Evolutionary conservation across 2,888 invertebrate genomes (phyloP).

Genomic region (Hedya salicella): DNA sequence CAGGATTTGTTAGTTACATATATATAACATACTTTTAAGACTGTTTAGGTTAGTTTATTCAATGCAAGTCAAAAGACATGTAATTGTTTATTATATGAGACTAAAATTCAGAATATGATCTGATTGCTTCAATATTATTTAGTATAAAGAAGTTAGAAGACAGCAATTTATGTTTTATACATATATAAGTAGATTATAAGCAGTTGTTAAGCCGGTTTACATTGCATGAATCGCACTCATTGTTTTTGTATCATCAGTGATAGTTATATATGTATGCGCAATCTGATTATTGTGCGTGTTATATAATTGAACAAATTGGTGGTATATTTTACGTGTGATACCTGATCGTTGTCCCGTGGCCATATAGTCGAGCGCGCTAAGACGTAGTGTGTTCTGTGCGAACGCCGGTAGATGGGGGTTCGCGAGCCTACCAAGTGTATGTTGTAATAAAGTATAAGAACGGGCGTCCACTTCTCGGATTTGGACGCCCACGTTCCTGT

Average conservation of each 20-base stretch:
- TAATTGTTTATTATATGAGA: constrained; percentile 47
- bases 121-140: constrained; percentile 41
- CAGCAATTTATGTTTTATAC: constrained; percentile 30
- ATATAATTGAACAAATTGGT: constrained; percentile 31
- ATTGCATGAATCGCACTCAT: constrained; percentile 11
- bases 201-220: constrained; percentile 12
- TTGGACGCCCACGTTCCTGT: constrained; percentile 72
- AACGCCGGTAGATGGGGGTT: constrained; percentile 27
- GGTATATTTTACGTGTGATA: constrained; percentile 33
- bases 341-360: constrained; percentile 32
- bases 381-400: constrained; percentile 27
- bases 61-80: constrained; percentile 62
- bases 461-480: constrained; percentile 69
- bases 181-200: constrained; percentile 23
- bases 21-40: constrained; percentile 66
- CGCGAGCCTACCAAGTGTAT: constrained; percentile 37
- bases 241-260: constrained; percentile 20
- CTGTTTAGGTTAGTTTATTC: constrained; percentile 68
- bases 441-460: constrained; percentile 42
- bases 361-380: constrained; percentile 28
- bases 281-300: constrained; percentile 24
- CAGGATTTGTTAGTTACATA: constrained; percentile 54
- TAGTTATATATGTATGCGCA: constrained; percentile 26
- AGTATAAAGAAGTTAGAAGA: constrained; percentile 32
- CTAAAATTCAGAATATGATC: constrained; percentile 46